phyloP scores from a whole-genome alignment of 1,140 invertebrate genomes.

The Drosophila subobscura region DNA sequence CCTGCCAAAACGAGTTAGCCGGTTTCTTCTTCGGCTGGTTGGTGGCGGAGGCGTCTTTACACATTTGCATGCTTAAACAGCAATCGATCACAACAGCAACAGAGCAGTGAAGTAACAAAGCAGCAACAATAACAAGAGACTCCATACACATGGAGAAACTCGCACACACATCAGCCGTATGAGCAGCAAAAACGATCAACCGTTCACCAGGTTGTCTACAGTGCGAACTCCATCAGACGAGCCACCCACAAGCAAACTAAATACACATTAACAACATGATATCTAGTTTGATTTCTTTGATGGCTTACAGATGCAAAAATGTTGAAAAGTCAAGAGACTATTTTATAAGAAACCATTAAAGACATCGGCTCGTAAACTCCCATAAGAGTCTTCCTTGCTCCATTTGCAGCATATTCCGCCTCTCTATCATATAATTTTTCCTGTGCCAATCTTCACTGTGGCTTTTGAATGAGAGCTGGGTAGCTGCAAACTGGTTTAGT shows the following conservation, averaged over 20 bases:
- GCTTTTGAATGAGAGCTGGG: slow-evolving; percentile 46
- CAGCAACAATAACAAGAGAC: slow-evolving; percentile 51
- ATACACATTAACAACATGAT: background rate
- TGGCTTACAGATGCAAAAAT: too few relatives aligned
- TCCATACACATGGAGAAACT: slow-evolving; percentile 49
- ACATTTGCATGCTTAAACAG: slow-evolving; percentile 82
- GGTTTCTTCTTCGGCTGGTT: slow-evolving; percentile 46
- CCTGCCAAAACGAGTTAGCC: slow-evolving; percentile 34
- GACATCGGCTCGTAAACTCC: too few relatives aligned
- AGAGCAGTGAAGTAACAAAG: slow-evolving; percentile 33
- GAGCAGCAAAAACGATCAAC: slow-evolving; percentile 58
- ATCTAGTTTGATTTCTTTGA: background rate
- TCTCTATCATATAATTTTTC: too few relatives aligned
- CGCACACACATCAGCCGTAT: slow-evolving; percentile 40
- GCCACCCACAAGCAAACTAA: background rate
- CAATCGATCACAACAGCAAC: slow-evolving; percentile 76
- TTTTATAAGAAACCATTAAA: too few relatives aligned
- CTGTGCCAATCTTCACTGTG: slow-evolving; percentile 13
- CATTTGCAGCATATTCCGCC: too few relatives aligned
- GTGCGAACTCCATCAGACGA: background rate
- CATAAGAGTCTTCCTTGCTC: too few relatives aligned
- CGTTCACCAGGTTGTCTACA: slow-evolving; percentile 44
- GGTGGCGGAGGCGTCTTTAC: slow-evolving; percentile 80
- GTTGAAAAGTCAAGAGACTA: too few relatives aligned
- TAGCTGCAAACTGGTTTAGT: slow-evolving; percentile 58